These are phyloP conservation scores for Cinclus cinclus DNA, from an alignment of 2,113 vertebrate genomes.

Conservation along the genomic window DNA sequence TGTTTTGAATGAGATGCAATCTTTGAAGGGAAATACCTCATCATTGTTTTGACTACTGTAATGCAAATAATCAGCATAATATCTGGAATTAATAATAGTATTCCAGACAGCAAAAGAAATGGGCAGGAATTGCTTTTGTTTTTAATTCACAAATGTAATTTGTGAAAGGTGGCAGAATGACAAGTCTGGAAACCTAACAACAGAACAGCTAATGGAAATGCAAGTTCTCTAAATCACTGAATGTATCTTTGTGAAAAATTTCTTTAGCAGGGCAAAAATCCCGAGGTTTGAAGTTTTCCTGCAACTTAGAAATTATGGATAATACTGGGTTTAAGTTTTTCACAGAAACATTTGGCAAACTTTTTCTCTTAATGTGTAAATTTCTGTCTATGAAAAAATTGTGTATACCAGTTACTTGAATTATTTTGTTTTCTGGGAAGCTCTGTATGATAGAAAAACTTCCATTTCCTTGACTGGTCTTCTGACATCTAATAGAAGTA, in stretches of 20 bases:
- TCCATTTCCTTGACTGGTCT: not conserved
- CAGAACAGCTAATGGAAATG: not conserved
- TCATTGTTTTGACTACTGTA: constrained; percentile 63
- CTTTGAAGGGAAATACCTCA: constrained; percentile 54
- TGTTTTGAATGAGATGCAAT: constrained; percentile 45
- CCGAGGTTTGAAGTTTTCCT: not conserved
- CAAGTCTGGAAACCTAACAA: constrained; percentile 4
- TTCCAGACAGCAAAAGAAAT: constrained; percentile 36
- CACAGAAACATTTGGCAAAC: constrained; percentile 1
- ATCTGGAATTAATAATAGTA: constrained; percentile 62
- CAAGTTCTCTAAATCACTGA: constrained; percentile 1
- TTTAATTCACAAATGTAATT: constrained; percentile 38
- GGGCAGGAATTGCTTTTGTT: constrained; percentile 31
- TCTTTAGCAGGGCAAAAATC: constrained; percentile 1
- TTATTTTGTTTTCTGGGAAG: not conserved
- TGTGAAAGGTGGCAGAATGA: constrained; percentile 28
- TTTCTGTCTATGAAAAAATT: not conserved
- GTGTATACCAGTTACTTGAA: not conserved
- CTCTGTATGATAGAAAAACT: not conserved
- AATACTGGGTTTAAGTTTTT: not conserved
- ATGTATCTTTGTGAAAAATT: constrained; percentile 9
- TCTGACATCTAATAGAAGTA: not conserved
- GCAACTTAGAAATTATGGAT: not conserved
- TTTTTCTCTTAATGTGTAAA: constrained; percentile 3
- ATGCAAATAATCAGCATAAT: constrained; percentile 54